phyloP scores from a whole-genome alignment of 2,113 vertebrate genomes.

The Neodontobutis hainanensis region DNA sequence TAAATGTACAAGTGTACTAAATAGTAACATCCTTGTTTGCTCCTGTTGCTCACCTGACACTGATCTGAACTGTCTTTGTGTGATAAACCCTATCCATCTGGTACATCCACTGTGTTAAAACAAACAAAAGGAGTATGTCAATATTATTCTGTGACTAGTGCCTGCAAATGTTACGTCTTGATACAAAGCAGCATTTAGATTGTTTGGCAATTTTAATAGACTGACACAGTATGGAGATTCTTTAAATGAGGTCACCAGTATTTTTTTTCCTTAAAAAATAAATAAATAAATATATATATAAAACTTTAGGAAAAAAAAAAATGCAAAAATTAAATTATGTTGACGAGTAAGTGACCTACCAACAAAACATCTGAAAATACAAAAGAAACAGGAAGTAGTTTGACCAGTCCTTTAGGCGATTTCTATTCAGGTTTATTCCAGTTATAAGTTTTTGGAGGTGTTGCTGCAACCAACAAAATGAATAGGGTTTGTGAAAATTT shows the following conservation, averaged over 20 bases:
- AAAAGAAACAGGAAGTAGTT: slow-evolving; percentile 68
- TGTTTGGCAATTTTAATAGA: slow-evolving; percentile 33
- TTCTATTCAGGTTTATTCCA: slow-evolving; percentile 26
- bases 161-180: slow-evolving; percentile 10
- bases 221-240: slow-evolving; percentile 99
- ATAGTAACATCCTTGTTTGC: slow-evolving; percentile 18
- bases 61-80: slow-evolving; percentile 32
- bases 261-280: slow-evolving; percentile 56
- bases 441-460: not conserved
- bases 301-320: too few relatives aligned
- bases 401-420: slow-evolving; percentile 97
- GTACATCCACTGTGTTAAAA: slow-evolving; percentile 30
- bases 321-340: slow-evolving; percentile 54
- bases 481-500: not conserved
- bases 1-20: too few relatives aligned
- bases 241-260: slow-evolving; percentile 94
- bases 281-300: too few relatives aligned
- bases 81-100: slow-evolving; percentile 54
- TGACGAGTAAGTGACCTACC: slow-evolving; percentile 91
- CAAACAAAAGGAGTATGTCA: slow-evolving; percentile 49
- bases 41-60: slow-evolving; percentile 35
- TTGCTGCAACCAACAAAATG: too few relatives aligned
- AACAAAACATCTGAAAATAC: slow-evolving; percentile 73
- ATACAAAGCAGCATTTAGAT: slow-evolving; percentile 23
- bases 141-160: slow-evolving; percentile 14